Evolutionary conservation across 2,888 invertebrate genomes (phyloP).

Genomic region (Oligia strigilis): DNA sequence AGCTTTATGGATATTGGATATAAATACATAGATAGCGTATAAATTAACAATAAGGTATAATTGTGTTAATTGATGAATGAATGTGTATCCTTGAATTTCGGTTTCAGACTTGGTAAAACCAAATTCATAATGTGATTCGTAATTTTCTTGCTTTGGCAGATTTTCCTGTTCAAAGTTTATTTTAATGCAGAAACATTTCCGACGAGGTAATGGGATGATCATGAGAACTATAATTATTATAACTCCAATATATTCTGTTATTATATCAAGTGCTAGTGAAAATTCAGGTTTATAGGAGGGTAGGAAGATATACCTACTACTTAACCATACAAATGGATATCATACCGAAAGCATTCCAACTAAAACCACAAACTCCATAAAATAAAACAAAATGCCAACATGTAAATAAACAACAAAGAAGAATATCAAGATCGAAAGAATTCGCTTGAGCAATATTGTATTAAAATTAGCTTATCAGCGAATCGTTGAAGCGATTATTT

Average conservation of each 20-base stretch:
- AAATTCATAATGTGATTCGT: too few relatives aligned
- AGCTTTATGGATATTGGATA: not conserved
- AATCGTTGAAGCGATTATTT: constrained; percentile 34
- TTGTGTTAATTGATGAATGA: constrained; percentile 1
- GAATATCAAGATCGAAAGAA: constrained; percentile 6
- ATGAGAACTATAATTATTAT: not conserved
- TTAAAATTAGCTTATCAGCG: constrained; percentile 38
- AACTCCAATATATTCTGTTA: not conserved
- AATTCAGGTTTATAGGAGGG: too few relatives aligned
- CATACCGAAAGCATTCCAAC: not conserved
- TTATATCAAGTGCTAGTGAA: not conserved
- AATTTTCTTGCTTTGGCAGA: not conserved
- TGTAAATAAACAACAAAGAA: constrained; percentile 15
- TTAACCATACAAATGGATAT: not conserved
- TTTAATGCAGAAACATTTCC: constrained; percentile 1
- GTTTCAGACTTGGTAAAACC: not conserved
- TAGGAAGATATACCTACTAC: not conserved
- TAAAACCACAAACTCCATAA: not conserved
- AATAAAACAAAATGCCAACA: not conserved
- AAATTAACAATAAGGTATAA: not conserved
- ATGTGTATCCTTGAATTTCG: not conserved
- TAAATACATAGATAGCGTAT: not conserved
- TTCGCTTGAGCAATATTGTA: constrained; percentile 22
- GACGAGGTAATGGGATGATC: not conserved
- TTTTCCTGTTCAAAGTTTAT: constrained; percentile 10